These are phyloP conservation scores for Willowsia nigromaculata DNA, from an alignment of 2,888 invertebrate species.

Conservation along the genomic window DNA sequence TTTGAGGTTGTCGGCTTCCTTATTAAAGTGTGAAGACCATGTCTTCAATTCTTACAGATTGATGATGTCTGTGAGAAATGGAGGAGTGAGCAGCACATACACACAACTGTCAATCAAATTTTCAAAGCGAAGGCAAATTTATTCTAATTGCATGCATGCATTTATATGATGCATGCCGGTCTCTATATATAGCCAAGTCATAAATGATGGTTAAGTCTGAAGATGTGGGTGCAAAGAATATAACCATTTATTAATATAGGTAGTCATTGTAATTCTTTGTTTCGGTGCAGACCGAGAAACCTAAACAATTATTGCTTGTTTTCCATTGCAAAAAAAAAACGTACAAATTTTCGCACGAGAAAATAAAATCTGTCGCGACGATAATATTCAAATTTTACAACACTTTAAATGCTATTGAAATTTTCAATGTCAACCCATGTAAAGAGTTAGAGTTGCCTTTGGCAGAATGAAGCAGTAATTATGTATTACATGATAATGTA, in stretches of 20 bases:
- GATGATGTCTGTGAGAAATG: slow-evolving; percentile 72
- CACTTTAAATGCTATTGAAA: no score
- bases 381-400: no score
- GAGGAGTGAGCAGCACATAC: slow-evolving; percentile 64
- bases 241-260: background rate
- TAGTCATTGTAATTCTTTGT: no score
- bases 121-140: slow-evolving; percentile 72
- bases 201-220: background rate
- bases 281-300: no score
- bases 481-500: slow-evolving; percentile 26
- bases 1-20: slow-evolving; percentile 70
- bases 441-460: no score
- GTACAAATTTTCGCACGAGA: no score
- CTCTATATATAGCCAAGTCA: background rate
- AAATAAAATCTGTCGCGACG: no score
- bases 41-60: slow-evolving; percentile 70
- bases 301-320: no score
- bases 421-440: no score
- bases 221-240: background rate
- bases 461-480: slow-evolving; percentile 29
- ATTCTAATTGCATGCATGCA: slow-evolving; percentile 75
- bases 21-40: slow-evolving; percentile 71
- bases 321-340: no score
- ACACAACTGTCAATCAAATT: slow-evolving; percentile 76
- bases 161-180: background rate